Evolutionary conservation across 2,113 vertebrate species (phyloP).

Genomic region (Lagopus leucura): DNA sequence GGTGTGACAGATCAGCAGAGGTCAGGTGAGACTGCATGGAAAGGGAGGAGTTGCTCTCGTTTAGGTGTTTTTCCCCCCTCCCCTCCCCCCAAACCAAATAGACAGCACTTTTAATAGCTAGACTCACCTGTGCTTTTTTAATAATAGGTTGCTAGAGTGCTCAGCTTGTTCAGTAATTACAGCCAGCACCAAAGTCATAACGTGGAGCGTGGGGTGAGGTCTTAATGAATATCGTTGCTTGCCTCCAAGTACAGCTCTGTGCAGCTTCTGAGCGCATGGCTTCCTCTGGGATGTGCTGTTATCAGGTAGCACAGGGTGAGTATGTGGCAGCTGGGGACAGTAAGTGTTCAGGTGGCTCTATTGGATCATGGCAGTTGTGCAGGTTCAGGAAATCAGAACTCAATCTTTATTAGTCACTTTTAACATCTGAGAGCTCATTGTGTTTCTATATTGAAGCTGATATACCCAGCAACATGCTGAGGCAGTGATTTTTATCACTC

Average conservation of each 20-base stretch:
- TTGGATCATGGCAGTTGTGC: background rate
- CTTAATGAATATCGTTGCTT: background rate
- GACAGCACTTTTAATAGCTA: constrained; percentile 24
- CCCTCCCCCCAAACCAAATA: background rate
- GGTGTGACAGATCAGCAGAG: constrained; percentile 44
- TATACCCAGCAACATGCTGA: background rate
- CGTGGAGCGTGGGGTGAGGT: background rate
- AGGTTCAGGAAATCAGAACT: background rate
- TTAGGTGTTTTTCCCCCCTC: background rate
- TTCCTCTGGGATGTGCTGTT: background rate
- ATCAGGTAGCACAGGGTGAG: background rate
- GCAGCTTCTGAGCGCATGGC: background rate
- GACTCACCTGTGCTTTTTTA: constrained; percentile 43
- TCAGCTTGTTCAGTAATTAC: constrained; percentile 53
- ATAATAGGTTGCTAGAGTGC: constrained; percentile 31
- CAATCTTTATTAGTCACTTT: background rate
- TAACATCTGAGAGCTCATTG: background rate
- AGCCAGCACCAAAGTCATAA: background rate
- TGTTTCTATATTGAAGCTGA: background rate
- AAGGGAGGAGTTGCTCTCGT: constrained; percentile 33
- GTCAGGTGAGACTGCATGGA: constrained; percentile 22
- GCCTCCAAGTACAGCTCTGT: background rate
- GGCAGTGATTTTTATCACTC: background rate
- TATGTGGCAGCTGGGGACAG: background rate
- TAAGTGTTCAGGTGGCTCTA: background rate